phyloP scores from a whole-genome alignment of 2,888 invertebrate species.

The Chrysotoxum bicinctum region DNA sequence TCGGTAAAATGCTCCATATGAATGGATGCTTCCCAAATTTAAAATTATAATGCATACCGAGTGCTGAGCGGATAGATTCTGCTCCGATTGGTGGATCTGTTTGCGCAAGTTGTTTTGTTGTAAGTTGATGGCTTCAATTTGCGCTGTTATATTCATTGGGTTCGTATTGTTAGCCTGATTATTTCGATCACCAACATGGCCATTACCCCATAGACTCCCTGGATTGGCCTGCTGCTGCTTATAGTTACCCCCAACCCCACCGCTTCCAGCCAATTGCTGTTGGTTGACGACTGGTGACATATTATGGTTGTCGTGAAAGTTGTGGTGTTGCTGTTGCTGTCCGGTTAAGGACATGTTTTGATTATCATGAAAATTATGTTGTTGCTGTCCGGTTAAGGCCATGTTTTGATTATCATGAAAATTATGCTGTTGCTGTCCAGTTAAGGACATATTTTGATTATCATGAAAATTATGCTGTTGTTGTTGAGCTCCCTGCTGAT shows the following conservation, averaged over 20 bases:
- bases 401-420: constrained; percentile 65
- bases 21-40: constrained; percentile 31
- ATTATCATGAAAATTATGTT: constrained; percentile 65
- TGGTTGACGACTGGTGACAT: constrained; percentile 58
- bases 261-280: constrained; percentile 79
- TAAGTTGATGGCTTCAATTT: constrained; percentile 85
- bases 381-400: constrained; percentile 67
- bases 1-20: not conserved
- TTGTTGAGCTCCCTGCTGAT: constrained; percentile 64
- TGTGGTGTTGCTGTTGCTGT: constrained; percentile 73
- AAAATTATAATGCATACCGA: constrained; percentile 83
- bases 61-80: constrained; percentile 97
- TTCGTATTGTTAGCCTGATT: constrained; percentile 73
- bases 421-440: constrained; percentile 71
- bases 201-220: constrained; percentile 64
- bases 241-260: constrained; percentile 75
- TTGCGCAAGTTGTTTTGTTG: constrained; percentile 93
- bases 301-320: constrained; percentile 75
- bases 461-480: constrained; percentile 59
- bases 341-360: constrained; percentile 66
- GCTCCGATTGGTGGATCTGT: constrained; percentile 97
- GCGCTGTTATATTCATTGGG: constrained; percentile 77
- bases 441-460: constrained; percentile 67
- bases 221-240: constrained; percentile 45
- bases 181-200: constrained; percentile 54